Base-by-base conservation (phyloP, 2,888 invertebrate genomes). In the Chesias legatella region DNA sequence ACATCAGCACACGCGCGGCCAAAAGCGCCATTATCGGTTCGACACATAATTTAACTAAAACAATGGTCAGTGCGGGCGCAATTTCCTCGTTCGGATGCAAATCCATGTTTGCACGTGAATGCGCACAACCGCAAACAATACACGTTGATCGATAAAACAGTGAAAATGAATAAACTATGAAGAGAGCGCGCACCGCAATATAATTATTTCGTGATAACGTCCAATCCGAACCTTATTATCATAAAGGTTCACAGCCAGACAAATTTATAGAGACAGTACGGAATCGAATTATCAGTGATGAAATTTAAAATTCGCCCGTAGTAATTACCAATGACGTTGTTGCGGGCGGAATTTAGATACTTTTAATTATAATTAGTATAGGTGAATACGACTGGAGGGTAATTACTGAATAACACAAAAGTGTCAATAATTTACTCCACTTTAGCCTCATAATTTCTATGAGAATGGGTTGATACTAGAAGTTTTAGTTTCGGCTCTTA, bases 91-190 rank as follows among this genome's bases (percentile, higher is more conserved):
- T 67, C 53, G 56, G 51, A 67, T 70, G 63, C 67, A 69, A 73
- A 74, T 73, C 56, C 59, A 50, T 66, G 61, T 71, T 67, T 66
- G 53, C 59, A 57, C 57, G 55, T 36, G 42, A 67, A 64, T 60
- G 55, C 56, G 51, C 56, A 53, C 58, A 54, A 63, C 65, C 67
- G 56, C 68, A 61, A 70, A 76, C 73, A 70, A 70, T 62, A 62
- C 60, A 57, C 56, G 59, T 42, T 57, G 67, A 71, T 77, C 77
- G 73, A 81, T 78, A 73, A 69, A 73, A 73, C 60, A 66, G 58
- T 64, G 69, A 65, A 75, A 74, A 73, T 73, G 69, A 75, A 81
- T 79, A 76, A 75, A 77, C 79, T 67, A 78, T 67, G 52, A 66
- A 36, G 49, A 56, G 53, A 53, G 52, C 56, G 61, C 57, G 56